Percentiles rank a stretch among this genome's conserved stretches.
These are phyloP conservation scores for Bombyx mandarina DNA, from an alignment of 1,140 invertebrate species.

Conservation along the genomic window DNA sequence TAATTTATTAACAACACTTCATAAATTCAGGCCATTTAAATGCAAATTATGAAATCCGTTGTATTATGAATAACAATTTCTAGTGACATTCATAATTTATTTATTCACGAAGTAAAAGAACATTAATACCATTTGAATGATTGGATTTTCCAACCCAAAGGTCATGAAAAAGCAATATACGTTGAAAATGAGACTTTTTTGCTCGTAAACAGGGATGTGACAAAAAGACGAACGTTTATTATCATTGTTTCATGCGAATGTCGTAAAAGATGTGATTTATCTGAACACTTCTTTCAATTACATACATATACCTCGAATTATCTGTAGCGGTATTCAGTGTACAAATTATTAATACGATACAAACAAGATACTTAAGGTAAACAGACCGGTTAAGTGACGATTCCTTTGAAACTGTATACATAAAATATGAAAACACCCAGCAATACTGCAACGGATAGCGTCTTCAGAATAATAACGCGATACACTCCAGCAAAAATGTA, in stretches of 20 bases:
- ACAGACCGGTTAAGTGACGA: not conserved
- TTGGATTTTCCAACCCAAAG: too few relatives aligned
- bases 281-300: not conserved
- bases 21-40: too few relatives aligned
- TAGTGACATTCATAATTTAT: too few relatives aligned
- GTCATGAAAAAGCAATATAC: too few relatives aligned
- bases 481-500: too few relatives aligned
- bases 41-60: too few relatives aligned
- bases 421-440: not conserved
- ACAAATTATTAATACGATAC: not conserved
- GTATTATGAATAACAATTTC: too few relatives aligned
- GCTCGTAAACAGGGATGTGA: not conserved
- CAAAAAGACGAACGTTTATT: conserved; percentile 5
- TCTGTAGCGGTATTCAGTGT: not conserved
- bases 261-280: conserved; percentile 2
- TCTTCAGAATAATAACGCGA: too few relatives aligned
- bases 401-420: not conserved
- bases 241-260: conserved; percentile 5
- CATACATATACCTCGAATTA: not conserved
- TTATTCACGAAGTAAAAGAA: too few relatives aligned
- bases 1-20: too few relatives aligned
- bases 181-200: too few relatives aligned
- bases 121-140: too few relatives aligned
- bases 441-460: not conserved
- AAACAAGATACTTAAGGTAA: not conserved